Percentiles rank a stretch among this genome's conserved stretches.
Conservation (phyloP, 2,797 vertebrate genomes). For the Danio kyathit region DNA sequence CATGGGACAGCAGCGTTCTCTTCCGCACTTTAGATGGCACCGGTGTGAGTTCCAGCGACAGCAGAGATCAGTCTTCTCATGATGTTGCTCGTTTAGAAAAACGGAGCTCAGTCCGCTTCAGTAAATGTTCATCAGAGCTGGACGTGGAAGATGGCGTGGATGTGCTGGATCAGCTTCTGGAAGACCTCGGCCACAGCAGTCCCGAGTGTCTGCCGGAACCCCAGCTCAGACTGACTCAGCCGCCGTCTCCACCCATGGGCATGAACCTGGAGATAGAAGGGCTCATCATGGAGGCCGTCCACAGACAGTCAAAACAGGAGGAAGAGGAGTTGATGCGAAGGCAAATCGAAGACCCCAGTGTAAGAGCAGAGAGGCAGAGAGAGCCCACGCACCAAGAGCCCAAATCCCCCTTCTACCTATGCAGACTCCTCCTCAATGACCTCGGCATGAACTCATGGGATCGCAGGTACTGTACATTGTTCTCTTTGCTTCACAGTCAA, state of each 20-base stretch:
- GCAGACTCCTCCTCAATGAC: constrained; percentile 91
- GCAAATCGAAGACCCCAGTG: constrained; percentile 75
- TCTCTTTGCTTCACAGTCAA: neutral
- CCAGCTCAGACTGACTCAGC: constrained; percentile 88
- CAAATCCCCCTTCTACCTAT: constrained; percentile 94
- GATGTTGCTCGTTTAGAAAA: constrained; percentile 43
- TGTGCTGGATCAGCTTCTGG: constrained; percentile 87
- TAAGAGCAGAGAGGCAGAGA: constrained; percentile 80
- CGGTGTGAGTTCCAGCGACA: constrained; percentile 23
- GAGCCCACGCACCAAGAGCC: constrained; percentile 85
- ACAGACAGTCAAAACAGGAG: constrained; percentile 85
- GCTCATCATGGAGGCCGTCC: constrained; percentile 85
- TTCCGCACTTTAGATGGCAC: constrained; percentile 82
- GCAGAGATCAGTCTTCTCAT: constrained; percentile 44
- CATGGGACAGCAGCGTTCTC: constrained; percentile 92
- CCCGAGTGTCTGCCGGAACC: constrained; percentile 92
- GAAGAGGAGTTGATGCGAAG: constrained; percentile 80
- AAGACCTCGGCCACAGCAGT: constrained; percentile 88
- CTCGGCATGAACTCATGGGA: constrained; percentile 99
- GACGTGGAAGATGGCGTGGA: constrained; percentile 83
- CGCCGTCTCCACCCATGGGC: constrained; percentile 85
- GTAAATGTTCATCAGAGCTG: constrained; percentile 63
- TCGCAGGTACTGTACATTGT: constrained; percentile 84
- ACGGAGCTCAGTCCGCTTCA: constrained; percentile 56
- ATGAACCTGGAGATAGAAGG: constrained; percentile 90